Evolutionary conservation across 2,113 vertebrate species (phyloP).

Genomic region (Ciconia stormi): DNA sequence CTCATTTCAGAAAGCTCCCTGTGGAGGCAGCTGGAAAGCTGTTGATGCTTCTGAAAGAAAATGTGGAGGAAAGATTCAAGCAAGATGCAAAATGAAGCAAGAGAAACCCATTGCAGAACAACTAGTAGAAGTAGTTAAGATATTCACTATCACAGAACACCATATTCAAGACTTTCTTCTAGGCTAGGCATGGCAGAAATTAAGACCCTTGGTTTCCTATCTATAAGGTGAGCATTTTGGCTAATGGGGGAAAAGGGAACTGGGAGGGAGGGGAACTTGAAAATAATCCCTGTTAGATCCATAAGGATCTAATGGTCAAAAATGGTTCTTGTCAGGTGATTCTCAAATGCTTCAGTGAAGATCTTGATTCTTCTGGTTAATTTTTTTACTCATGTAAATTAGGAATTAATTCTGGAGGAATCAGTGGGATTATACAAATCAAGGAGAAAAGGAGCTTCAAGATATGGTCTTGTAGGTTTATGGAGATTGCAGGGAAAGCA

Average conservation of each 20-base stretch:
- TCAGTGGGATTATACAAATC: not conserved
- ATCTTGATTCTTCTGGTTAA: not conserved
- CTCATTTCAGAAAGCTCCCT: not conserved
- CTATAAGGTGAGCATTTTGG: not conserved
- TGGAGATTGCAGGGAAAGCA: not conserved
- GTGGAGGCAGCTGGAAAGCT: not conserved
- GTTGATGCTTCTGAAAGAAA: not conserved
- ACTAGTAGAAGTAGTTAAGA: not conserved
- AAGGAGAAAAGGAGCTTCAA: not conserved
- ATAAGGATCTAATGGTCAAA: not conserved
- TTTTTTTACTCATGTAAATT: not conserved
- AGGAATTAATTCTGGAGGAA: not conserved
- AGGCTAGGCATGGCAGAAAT: not conserved
- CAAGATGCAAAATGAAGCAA: not conserved
- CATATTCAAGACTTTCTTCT: not conserved
- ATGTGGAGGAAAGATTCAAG: not conserved
- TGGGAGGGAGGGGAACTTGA: not conserved
- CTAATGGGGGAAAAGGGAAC: not conserved
- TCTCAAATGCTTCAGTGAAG: not conserved
- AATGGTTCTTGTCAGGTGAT: not conserved
- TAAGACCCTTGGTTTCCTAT: not conserved
- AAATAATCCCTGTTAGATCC: not conserved
- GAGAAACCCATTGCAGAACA: not conserved
- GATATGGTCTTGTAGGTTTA: not conserved
- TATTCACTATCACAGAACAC: not conserved